Conservation (phyloP, 1,140 invertebrate species). For the Drosophila malerkotliana region DNA sequence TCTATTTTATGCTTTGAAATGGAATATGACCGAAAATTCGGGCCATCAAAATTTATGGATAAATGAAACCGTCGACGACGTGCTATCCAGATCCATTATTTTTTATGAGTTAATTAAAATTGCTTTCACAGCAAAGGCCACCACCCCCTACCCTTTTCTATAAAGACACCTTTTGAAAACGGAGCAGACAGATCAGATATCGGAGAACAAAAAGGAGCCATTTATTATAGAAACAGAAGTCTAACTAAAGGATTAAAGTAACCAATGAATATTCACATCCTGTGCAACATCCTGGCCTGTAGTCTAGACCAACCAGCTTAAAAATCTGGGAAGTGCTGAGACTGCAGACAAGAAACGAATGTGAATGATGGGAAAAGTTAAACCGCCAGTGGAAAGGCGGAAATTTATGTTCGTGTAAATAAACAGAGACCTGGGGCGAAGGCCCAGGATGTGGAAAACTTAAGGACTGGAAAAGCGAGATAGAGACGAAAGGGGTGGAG, state of each 20-base stretch:
- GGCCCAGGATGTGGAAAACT: slow-evolving; percentile 1
- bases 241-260: no score
- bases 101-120: slow-evolving; percentile 37
- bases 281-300: no score
- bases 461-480: slow-evolving; percentile 4
- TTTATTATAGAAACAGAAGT: neutral
- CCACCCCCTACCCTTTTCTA: no score
- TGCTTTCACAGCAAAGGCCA: slow-evolving; percentile 10
- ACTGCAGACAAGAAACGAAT: slow-evolving; percentile 16
- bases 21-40: slow-evolving; percentile 23
- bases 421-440: slow-evolving; percentile 19
- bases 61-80: slow-evolving; percentile 17
- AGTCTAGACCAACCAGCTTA: slow-evolving; percentile 23
- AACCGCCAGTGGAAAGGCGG: slow-evolving; percentile 17
- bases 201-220: slow-evolving; percentile 14
- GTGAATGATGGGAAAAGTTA: slow-evolving; percentile 52
- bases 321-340: slow-evolving; percentile 12
- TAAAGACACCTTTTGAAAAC: neutral
- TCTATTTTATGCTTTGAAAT: slow-evolving; percentile 7
- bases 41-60: slow-evolving; percentile 26
- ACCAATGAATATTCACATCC: neutral
- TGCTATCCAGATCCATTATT: slow-evolving; percentile 31
- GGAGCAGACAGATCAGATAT: slow-evolving; percentile 16
- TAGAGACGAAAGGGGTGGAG: neutral
- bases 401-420: slow-evolving; percentile 56